Base-by-base conservation (phyloP, 2,888 invertebrate genomes). In the Cheilosia grossa region DNA sequence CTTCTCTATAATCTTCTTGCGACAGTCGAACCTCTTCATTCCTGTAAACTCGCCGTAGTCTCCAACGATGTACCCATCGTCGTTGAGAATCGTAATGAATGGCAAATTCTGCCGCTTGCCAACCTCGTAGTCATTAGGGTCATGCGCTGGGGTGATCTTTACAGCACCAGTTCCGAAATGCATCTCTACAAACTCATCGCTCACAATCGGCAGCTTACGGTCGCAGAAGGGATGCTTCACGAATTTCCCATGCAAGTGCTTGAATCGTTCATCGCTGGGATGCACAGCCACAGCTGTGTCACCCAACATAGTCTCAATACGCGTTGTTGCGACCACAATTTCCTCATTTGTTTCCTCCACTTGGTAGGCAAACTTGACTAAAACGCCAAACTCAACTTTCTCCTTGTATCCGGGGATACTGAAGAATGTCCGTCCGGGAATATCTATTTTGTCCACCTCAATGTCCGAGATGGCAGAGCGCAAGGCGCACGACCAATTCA, bases 381-480 rank as follows among this genome's bases (percentile, higher is more conserved):
- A 93, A 37, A 98, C 96, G 2, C 99, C 99, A 91, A 99, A 99
- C 91, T 98, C 97, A 24, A 99, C 94, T 91, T 94, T 92, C 15
- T 92, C 89, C 2, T 90, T 88, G 87, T 92, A 92, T 0, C 98
- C 98, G 0, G 99, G 99, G 87, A 99, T 98, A 27, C 94, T 90
- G 58, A 99, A 91, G 88, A 97, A 91, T 0, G 98, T 99, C 63
- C 96, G 93, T 0, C 98, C 98, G 3, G 94, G 90, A 47, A 99
- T 92, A 90, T 99, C 98, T 49, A 96, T 91, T 92, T 99, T 99
- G 91, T 99, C 99, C 2, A 99, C 98, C 92, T 99, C 99, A 87
- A 99, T 99, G 91, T 99, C 99, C 0, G 99, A 99, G 88, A 99
- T 99, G 9, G 99, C 99, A 63, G 98, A 99, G 90, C 98, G 97